These are phyloP conservation scores for Tachypleus tridentatus DNA, from an alignment of 1,140 invertebrate genomes.

Conservation along the genomic window DNA sequence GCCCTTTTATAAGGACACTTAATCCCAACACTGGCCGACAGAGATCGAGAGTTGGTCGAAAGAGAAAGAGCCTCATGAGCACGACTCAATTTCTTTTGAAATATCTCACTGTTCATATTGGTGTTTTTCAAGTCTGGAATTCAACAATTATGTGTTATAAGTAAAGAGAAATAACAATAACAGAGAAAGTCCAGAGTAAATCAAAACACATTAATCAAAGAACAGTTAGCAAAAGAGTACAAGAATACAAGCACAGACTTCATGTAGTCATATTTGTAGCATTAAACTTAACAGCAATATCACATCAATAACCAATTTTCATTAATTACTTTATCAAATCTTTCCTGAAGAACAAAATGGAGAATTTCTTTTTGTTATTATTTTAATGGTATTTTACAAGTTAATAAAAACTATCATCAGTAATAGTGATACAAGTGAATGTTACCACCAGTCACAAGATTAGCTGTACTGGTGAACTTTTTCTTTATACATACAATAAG, in stretches of 20 bases:
- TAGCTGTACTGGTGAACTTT: no score
- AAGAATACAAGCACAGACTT: constrained; percentile 2
- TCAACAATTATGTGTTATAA: constrained; percentile 3
- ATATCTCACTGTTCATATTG: constrained; percentile 75
- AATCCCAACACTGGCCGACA: constrained; percentile 77
- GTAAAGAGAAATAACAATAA: background rate
- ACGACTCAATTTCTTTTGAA: constrained; percentile 73
- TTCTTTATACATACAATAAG: no score
- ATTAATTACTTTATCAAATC: no score
- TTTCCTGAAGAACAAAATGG: no score
- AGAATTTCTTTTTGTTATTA: no score
- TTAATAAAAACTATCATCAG: no score
- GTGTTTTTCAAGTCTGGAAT: constrained; percentile 71
- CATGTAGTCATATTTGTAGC: no score
- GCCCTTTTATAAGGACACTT: constrained; percentile 94
- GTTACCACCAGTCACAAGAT: no score
- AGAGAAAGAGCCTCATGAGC: constrained; percentile 75
- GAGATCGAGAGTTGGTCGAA: constrained; percentile 52
- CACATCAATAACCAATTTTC: no score
- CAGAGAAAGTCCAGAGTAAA: constrained; percentile 1
- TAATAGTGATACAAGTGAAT: no score
- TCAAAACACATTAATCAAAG: background rate
- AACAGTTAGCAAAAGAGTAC: background rate
- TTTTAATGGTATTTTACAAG: no score
- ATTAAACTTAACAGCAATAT: no score